phyloP scores from a whole-genome alignment of 92 coral and sea anemone species.

The Galaxea fascicularis region DNA sequence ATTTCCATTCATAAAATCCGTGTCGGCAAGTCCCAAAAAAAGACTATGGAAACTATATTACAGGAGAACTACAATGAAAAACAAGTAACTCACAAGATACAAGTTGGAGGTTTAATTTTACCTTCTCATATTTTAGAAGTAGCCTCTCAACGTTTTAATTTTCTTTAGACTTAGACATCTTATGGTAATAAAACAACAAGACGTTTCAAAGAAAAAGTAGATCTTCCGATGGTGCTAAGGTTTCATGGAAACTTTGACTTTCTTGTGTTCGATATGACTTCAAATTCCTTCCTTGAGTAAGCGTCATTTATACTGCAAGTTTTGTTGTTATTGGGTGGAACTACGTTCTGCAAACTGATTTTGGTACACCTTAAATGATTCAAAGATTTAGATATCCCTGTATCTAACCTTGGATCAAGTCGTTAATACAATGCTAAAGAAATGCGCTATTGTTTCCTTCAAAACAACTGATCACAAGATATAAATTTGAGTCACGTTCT shows the following conservation, averaged over 20 bases:
- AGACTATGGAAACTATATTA: slow-evolving; percentile 2
- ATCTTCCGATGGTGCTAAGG: neutral
- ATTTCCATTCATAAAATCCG: neutral
- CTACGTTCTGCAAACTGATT: slow-evolving; percentile 17
- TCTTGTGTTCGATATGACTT: neutral
- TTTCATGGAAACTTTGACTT: neutral
- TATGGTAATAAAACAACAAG: neutral
- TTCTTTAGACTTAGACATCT: neutral
- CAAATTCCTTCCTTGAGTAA: neutral
- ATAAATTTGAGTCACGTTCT: too few species aligned
- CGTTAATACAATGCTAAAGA: too few species aligned
- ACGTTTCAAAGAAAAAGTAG: neutral
- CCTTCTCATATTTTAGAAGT: neutral
- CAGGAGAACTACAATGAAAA: neutral
- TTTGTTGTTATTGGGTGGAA: slow-evolving; percentile 12
- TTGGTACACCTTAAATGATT: slow-evolving; percentile 6
- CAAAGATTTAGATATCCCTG: too few species aligned
- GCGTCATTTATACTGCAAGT: slow-evolving; percentile 10
- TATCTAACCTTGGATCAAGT: too few species aligned
- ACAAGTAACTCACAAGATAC: neutral
- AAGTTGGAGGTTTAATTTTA: neutral
- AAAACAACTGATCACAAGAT: too few species aligned
- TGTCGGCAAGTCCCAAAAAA: slow-evolving; percentile 14
- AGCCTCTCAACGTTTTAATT: neutral
- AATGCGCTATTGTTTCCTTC: too few species aligned